Conservation (phyloP, 2,888 invertebrate species). For the Cetonia aurata region DNA sequence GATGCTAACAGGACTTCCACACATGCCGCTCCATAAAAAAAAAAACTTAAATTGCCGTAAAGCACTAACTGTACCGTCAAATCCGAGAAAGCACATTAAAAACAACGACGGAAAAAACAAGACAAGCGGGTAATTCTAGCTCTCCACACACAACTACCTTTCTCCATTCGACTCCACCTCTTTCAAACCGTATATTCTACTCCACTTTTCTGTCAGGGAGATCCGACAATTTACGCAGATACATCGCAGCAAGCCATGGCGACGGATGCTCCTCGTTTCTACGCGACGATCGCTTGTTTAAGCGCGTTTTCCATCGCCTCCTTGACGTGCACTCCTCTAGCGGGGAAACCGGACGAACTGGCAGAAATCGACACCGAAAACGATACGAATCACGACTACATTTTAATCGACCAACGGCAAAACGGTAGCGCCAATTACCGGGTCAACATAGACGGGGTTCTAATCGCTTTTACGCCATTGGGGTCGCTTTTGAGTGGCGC, state of each 20-base stretch:
- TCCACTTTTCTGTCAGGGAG: too few relatives aligned
- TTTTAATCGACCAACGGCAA: constrained; percentile 78
- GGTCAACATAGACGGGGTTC: constrained; percentile 77
- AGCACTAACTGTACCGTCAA: too few relatives aligned
- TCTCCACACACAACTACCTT: too few relatives aligned
- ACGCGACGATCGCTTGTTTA: neutral
- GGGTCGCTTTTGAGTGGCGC: constrained; percentile 72
- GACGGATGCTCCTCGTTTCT: neutral
- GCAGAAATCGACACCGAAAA: constrained; percentile 19
- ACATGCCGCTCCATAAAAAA: too few relatives aligned
- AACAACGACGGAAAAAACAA: too few relatives aligned
- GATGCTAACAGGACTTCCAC: too few relatives aligned
- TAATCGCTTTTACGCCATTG: constrained; percentile 75
- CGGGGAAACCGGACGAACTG: constrained; percentile 1
- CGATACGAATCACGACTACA: constrained; percentile 59
- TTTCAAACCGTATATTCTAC: too few relatives aligned
- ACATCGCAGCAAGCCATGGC: constrained; percentile 12
- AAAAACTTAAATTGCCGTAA: too few relatives aligned
- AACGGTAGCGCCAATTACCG: constrained; percentile 83
- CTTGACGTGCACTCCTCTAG: constrained; percentile 7
- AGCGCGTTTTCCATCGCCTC: constrained; percentile 1
- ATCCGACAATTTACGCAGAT: too few relatives aligned
- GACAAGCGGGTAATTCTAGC: too few relatives aligned
- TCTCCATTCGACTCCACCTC: too few relatives aligned
- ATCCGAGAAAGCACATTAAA: too few relatives aligned